Percentiles rank a stretch among this genome's conserved stretches.
These are phyloP conservation scores for Pogonomyrmex californicus DNA, from an alignment of 1,140 invertebrate species.

Conservation along the genomic window DNA sequence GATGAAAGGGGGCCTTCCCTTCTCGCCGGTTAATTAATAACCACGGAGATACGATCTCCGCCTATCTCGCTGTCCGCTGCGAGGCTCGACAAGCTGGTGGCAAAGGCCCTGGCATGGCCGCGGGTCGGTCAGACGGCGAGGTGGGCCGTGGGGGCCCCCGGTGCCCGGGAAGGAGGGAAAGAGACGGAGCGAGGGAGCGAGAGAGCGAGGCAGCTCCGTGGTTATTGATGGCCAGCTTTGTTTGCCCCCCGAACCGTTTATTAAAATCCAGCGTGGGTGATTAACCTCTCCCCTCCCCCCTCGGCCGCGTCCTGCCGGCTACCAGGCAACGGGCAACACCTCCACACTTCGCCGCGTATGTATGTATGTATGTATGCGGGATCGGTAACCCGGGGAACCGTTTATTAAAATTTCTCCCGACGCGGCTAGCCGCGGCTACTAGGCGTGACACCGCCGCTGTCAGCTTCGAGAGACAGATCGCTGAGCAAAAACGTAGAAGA, in stretches of 20 bases:
- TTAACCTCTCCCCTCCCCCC: slow-evolving; percentile 78
- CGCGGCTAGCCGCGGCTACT: slow-evolving; percentile 69
- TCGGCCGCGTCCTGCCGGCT: slow-evolving; percentile 77
- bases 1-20: slow-evolving; percentile 86
- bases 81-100: slow-evolving; percentile 81
- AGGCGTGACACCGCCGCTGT: slow-evolving; percentile 68
- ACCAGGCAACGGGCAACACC: slow-evolving; percentile 77
- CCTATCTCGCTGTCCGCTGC: slow-evolving; percentile 82
- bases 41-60: slow-evolving; percentile 86
- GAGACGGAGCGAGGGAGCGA: slow-evolving; percentile 22
- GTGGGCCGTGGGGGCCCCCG: slow-evolving; percentile 67
- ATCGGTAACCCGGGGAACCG: slow-evolving; percentile 63
- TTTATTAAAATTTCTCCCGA: slow-evolving; percentile 76
- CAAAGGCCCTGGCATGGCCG: slow-evolving; percentile 77
- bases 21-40: slow-evolving; percentile 86
- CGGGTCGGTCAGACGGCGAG: slow-evolving; percentile 64
- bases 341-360: slow-evolving; percentile 56
- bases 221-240: slow-evolving; percentile 85
- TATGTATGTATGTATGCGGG: neutral
- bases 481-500: slow-evolving; percentile 17
- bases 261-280: slow-evolving; percentile 85
- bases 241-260: slow-evolving; percentile 85
- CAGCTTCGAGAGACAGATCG: slow-evolving; percentile 60
- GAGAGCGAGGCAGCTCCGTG: slow-evolving; percentile 65
- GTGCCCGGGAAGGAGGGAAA: slow-evolving; percentile 28